Evolutionary conservation across 2,797 vertebrate genomes (phyloP).

Genomic region (Amblyraja radiata): DNA sequence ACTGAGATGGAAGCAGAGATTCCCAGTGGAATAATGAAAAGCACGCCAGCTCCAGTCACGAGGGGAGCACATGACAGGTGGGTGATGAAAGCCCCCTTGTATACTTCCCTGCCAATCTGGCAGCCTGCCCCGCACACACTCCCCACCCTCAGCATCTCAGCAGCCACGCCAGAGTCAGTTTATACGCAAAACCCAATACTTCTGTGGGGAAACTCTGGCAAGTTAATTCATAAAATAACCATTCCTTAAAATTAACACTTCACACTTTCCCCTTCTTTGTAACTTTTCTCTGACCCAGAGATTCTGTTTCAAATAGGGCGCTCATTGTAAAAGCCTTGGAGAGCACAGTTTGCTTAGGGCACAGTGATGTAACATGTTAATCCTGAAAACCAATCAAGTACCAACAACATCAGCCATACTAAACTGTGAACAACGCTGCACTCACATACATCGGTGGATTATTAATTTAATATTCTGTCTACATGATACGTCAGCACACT

Average conservation of each 20-base stretch:
- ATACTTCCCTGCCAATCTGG: neutral
- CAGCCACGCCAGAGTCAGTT: neutral
- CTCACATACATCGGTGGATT: no score
- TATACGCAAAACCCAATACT: neutral
- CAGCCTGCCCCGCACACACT: neutral
- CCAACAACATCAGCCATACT: neutral
- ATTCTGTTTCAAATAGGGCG: neutral
- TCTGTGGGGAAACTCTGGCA: neutral
- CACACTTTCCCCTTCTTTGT: neutral
- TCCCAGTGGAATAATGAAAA: conserved; percentile 13
- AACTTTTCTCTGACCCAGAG: neutral
- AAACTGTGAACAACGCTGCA: neutral
- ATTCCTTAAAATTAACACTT: neutral
- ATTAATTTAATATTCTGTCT: neutral
- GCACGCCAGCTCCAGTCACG: neutral
- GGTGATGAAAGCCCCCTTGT: neutral
- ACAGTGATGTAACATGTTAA: neutral
- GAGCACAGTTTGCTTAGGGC: neutral
- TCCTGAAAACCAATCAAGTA: neutral
- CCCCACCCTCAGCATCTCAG: no score
- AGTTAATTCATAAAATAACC: neutral
- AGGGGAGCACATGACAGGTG: conserved; percentile 1
- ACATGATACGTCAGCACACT: neutral
- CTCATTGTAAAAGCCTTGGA: neutral
- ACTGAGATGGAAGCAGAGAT: neutral